Percentiles rank a stretch among this genome's conserved stretches.
Conservation (phyloP, 2,888 invertebrate species). For the Scaptomyza parva region DNA sequence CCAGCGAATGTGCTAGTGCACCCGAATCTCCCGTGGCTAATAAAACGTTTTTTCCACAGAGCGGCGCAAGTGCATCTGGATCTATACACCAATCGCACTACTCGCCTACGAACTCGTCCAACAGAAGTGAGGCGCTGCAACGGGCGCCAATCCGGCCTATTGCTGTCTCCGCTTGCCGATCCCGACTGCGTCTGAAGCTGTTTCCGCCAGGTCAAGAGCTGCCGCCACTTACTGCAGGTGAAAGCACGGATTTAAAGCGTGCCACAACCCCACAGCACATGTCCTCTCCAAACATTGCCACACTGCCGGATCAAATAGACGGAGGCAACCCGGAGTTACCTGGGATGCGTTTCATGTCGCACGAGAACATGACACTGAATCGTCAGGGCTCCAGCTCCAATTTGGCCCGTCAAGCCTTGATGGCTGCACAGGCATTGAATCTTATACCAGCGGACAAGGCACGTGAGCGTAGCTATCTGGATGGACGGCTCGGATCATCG, state of each 20-base stretch:
- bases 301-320: conserved; percentile 66
- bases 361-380: conserved; percentile 82
- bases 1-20: conserved; percentile 83
- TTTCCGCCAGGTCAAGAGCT: conserved; percentile 83
- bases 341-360: conserved; percentile 81
- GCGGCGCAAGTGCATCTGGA: conserved; percentile 37
- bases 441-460: conserved; percentile 93
- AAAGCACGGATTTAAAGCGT: conserved; percentile 63
- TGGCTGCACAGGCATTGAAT: conserved; percentile 92
- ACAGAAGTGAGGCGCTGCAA: conserved; percentile 73
- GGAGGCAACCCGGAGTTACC: conserved; percentile 56
- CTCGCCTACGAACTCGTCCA: conserved; percentile 81
- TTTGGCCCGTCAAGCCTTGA: conserved; percentile 89
- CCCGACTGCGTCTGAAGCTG: conserved; percentile 83
- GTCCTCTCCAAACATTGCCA: conserved; percentile 84
- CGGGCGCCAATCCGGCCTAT: conserved; percentile 82
- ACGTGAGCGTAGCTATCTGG: conserved; percentile 92
- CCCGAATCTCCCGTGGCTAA: conserved; percentile 83
- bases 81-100: conserved; percentile 65
- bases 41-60: conserved; percentile 74
- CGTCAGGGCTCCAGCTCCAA: conserved; percentile 77
- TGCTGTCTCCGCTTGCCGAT: conserved; percentile 84
- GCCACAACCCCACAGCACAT: conserved; percentile 83
- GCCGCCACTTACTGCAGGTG: conserved; percentile 53
- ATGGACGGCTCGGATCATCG: conserved; percentile 92